phyloP scores from a whole-genome alignment of 2,797 vertebrate genomes.

The Bucorvus abyssinicus region DNA sequence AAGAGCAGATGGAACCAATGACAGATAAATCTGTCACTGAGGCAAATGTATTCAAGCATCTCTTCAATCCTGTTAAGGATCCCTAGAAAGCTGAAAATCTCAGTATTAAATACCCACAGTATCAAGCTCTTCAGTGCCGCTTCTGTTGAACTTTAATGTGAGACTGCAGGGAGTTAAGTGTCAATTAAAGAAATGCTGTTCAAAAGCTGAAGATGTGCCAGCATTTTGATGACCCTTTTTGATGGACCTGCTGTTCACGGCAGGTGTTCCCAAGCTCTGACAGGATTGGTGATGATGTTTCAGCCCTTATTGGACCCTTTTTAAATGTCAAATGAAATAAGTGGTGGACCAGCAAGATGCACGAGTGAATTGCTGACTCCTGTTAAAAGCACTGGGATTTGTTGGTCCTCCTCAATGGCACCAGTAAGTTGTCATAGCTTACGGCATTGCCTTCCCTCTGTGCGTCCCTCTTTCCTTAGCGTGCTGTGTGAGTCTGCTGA shows the following conservation, averaged over 20 bases:
- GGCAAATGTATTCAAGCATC: neutral
- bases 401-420: neutral
- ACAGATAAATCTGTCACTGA: neutral
- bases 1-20: neutral
- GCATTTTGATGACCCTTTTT: neutral
- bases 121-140: neutral
- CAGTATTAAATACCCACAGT: neutral
- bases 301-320: neutral
- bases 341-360: neutral
- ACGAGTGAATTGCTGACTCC: neutral
- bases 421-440: neutral
- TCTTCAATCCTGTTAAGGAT: neutral
- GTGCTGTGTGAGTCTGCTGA: neutral
- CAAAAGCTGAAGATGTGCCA: neutral
- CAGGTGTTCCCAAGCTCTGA: neutral
- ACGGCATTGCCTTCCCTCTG: neutral
- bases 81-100: neutral
- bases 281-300: neutral
- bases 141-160: neutral
- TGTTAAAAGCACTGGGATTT: neutral
- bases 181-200: neutral
- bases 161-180: neutral
- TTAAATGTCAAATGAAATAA: neutral
- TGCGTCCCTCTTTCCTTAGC: neutral
- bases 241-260: accelerated